Conservation (phyloP, 2,797 vertebrate species). For the Mus caroli region DNA sequence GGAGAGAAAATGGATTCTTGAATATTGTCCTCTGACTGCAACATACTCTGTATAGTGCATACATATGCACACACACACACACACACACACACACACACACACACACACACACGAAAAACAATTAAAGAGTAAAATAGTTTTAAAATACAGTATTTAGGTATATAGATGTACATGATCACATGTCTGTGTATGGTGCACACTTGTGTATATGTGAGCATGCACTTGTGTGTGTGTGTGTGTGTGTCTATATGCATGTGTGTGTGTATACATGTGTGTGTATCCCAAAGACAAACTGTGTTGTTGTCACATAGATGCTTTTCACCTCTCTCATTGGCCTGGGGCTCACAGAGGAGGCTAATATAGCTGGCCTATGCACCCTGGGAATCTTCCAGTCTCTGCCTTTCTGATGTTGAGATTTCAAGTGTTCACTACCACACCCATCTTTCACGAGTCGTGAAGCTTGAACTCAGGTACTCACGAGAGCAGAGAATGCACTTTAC, state of each 20-base stretch:
- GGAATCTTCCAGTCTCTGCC: too few species aligned
- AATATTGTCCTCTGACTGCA: neutral
- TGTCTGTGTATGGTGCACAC: too few species aligned
- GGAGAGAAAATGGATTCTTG: neutral
- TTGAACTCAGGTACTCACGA: too few species aligned
- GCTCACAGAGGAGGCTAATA: neutral
- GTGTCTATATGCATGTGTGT: too few species aligned
- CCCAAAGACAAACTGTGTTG: neutral
- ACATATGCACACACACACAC: neutral
- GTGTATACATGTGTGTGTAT: neutral
- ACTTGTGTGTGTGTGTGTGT: neutral
- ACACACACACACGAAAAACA: neutral
- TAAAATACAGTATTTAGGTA: neutral
- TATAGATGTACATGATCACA: neutral
- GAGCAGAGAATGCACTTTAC: neutral
- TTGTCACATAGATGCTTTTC: neutral
- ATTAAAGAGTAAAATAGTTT: neutral
- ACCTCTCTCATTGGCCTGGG: neutral
- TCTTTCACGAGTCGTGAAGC: neutral
- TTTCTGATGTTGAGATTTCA: neutral
- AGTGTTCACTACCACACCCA: too few species aligned
- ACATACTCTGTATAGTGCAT: neutral
- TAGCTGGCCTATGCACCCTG: neutral
- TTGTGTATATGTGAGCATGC: too few species aligned
- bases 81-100: neutral